These are phyloP conservation scores for Rapana venosa DNA, from an alignment of 2,888 invertebrate species.

Conservation along the genomic window DNA sequence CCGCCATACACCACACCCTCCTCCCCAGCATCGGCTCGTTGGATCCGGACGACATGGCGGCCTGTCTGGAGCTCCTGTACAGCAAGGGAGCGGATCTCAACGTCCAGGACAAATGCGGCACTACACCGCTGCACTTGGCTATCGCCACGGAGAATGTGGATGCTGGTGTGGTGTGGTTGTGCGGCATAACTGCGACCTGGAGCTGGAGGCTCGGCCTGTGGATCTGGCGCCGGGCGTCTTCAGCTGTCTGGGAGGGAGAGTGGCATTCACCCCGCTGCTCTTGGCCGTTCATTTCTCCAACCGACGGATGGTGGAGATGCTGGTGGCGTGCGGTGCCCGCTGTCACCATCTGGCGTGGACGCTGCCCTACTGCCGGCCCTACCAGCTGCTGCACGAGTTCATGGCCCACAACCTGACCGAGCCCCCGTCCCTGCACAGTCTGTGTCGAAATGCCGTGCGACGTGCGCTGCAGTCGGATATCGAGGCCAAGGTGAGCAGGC, in stretches of 20 bases:
- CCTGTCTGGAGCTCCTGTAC: conserved; percentile 36
- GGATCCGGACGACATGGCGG: conserved; percentile 22
- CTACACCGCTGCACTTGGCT: conserved; percentile 35
- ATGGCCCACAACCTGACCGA: background rate
- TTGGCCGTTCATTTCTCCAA: conserved; percentile 40
- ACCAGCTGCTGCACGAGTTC: conserved; percentile 29
- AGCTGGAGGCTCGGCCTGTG: conserved; percentile 28
- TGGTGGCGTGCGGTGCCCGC: conserved; percentile 22
- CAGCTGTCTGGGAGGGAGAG: conserved; percentile 24
- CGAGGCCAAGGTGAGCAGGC: background rate
- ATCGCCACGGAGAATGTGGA: conserved; percentile 40
- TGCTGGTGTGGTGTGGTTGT: conserved; percentile 31
- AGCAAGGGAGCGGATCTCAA: conserved; percentile 14
- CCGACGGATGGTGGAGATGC: conserved; percentile 35
- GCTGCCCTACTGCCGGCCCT: conserved; percentile 29
- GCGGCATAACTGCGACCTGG: conserved; percentile 31
- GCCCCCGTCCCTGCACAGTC: conserved; percentile 19
- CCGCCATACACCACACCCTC: conserved; percentile 31
- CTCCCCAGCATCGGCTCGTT: conserved; percentile 34
- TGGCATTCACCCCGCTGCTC: conserved; percentile 33
- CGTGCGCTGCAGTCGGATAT: background rate
- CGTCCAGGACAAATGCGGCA: conserved; percentile 32
- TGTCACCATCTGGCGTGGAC: conserved; percentile 23
- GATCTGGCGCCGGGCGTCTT: conserved; percentile 38
- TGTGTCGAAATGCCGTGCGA: conserved; percentile 16